Base-by-base conservation (phyloP, 1,140 invertebrate species). In the Drosophila gunungcola region DNA sequence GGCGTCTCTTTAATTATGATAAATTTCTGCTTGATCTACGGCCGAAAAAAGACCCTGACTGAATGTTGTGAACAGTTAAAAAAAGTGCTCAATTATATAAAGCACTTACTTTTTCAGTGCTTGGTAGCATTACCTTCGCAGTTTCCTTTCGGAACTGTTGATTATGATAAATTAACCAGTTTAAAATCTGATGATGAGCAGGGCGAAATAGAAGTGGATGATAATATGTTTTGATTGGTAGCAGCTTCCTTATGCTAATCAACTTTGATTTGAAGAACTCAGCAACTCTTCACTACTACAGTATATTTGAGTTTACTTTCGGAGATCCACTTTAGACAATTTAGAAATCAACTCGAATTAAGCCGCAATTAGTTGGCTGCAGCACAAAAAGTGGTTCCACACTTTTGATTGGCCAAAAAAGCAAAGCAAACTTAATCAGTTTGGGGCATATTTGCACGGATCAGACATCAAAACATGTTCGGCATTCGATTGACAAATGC, bases 401-500 rank as follows among this genome's bases (percentile, higher is more conserved):
- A 53, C 34, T 61, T 73, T 52, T 4, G 34, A 45, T 60, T 41
- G 46, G 67, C 25, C 45, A 69, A 57, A 62, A 65, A 61, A 46
- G 41, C 34, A 74, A 64, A 60, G 56, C 49, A 43, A 67, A 80
- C 48, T 73, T 80, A 68, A 84, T 80, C 57, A 80, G 57, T 51
- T 80, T 76, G 57, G 39, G 72, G 78, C 72, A 84, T 84, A 68
- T 69, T 60, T 85, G 42, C 64, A 80, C 80, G 77, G 57, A 25
- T 60, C 61, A 67, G 80, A 49, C 49, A 79, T 49, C 45, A 29
- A 79, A 84, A 82, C 80, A 79, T 83, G 80, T 77, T 85, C 61
- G 81, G 80, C 70, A 84, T 83, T 82, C 72, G 81, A 80, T 83
- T 83, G 70, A 85, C 80, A 83, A 83, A 85, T 85, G 77, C 57